Evolutionary conservation across 2,888 invertebrate species (phyloP).

Genomic region (Drosophila pegasa): DNA sequence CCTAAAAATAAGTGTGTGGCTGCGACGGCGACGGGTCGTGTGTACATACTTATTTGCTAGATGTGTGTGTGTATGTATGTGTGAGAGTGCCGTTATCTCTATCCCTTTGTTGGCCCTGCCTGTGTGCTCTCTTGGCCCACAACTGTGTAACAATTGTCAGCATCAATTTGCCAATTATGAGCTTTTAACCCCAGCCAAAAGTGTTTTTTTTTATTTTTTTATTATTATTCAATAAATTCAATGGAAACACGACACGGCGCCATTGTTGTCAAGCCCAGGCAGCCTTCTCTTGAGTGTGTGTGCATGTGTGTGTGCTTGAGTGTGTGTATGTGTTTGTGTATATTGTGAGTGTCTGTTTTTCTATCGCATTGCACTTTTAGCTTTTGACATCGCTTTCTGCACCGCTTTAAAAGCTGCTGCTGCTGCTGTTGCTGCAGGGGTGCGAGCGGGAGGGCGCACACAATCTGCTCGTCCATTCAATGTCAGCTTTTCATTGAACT

Average conservation of each 20-base stretch:
- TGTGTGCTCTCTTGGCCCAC: conserved; percentile 30
- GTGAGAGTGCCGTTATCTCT: conserved; percentile 60
- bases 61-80: conserved; percentile 21
- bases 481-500: conserved; percentile 74
- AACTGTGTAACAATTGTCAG: conserved; percentile 37
- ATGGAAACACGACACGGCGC: conserved; percentile 26
- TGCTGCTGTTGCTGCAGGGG: background rate
- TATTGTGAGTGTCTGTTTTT: conserved; percentile 33
- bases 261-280: conserved; percentile 28
- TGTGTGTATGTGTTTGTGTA: conserved; percentile 32
- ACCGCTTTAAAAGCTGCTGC: conserved; percentile 50
- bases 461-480: conserved; percentile 49
- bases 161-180: conserved; percentile 69
- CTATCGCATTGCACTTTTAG: conserved; percentile 65
- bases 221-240: conserved; percentile 38
- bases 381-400: conserved; percentile 68
- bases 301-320: conserved; percentile 25
- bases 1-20: conserved; percentile 44
- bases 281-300: conserved; percentile 10
- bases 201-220: background rate
- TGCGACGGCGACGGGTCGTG: conserved; percentile 8
- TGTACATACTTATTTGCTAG: conserved; percentile 9
- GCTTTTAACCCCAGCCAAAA: conserved; percentile 48
- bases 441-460: background rate
- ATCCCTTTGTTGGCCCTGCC: conserved; percentile 45